These are phyloP conservation scores for Margaritifera margaritifera DNA, from an alignment of 2,888 invertebrate species.

Conservation along the genomic window DNA sequence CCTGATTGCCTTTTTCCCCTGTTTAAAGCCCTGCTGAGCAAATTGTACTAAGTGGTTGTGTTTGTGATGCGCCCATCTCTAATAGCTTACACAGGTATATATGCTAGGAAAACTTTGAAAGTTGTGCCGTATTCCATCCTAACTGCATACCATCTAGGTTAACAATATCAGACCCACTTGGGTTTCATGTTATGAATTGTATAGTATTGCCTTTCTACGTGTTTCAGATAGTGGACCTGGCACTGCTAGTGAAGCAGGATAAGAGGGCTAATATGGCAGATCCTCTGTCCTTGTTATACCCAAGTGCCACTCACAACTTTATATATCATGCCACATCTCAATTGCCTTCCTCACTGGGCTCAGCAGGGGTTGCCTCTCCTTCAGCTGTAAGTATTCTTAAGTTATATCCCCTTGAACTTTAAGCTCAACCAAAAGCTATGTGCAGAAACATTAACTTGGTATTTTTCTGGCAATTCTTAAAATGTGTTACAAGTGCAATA, in stretches of 20 bases:
- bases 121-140: too few relatives aligned
- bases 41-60: too few relatives aligned
- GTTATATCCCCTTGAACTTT: too few relatives aligned
- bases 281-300: conserved; percentile 60
- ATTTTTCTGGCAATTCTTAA: conserved; percentile 41
- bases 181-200: not conserved
- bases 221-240: conserved; percentile 83
- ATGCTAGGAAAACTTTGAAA: too few relatives aligned
- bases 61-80: too few relatives aligned
- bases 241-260: conserved; percentile 86
- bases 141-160: too few relatives aligned
- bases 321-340: conserved; percentile 20
- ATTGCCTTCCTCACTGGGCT: conserved; percentile 12
- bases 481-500: conserved; percentile 1
- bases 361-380: conserved; percentile 26
- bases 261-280: conserved; percentile 54
- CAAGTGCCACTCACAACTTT: conserved; percentile 52
- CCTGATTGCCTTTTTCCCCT: too few relatives aligned
- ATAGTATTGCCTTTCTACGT: conserved; percentile 1
- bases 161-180: not conserved
- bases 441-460: too few relatives aligned
- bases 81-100: too few relatives aligned
- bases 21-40: too few relatives aligned
- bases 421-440: too few relatives aligned
- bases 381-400: conserved; percentile 19